These are phyloP conservation scores for Chironomus striatipennis DNA, from an alignment of 1,140 invertebrate species.

Conservation along the genomic window DNA sequence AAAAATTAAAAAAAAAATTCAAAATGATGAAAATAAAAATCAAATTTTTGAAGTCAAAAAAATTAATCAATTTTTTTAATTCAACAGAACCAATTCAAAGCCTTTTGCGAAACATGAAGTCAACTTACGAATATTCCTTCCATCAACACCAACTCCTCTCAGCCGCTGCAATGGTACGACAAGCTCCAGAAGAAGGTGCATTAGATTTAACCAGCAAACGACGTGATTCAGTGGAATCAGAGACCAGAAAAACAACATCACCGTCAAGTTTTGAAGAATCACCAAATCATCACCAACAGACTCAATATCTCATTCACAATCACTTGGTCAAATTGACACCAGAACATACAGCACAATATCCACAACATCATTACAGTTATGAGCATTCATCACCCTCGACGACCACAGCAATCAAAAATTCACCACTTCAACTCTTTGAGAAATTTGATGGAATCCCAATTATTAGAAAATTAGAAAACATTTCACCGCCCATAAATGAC, in stretches of 20 bases:
- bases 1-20: background rate
- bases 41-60: background rate
- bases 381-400: conserved; percentile 23
- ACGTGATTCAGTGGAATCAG: conserved; percentile 38
- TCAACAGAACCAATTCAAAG: conserved; percentile 15
- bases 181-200: conserved; percentile 28
- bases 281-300: conserved; percentile 29
- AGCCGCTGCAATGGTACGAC: conserved; percentile 18
- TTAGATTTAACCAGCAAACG: conserved; percentile 28
- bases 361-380: background rate
- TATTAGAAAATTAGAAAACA: background rate
- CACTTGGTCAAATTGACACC: background rate
- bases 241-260: conserved; percentile 37
- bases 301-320: conserved; percentile 31
- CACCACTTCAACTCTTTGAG: background rate
- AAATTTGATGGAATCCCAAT: background rate
- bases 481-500: background rate
- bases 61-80: background rate
- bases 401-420: background rate
- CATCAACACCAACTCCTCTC: conserved; percentile 30
- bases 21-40: background rate
- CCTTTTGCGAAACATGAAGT: background rate
- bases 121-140: conserved; percentile 24
- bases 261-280: conserved; percentile 34
- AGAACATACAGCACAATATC: conserved; percentile 3